Conservation (phyloP, 92 coral and sea anemone species). For the Micromussa lordhowensis region DNA sequence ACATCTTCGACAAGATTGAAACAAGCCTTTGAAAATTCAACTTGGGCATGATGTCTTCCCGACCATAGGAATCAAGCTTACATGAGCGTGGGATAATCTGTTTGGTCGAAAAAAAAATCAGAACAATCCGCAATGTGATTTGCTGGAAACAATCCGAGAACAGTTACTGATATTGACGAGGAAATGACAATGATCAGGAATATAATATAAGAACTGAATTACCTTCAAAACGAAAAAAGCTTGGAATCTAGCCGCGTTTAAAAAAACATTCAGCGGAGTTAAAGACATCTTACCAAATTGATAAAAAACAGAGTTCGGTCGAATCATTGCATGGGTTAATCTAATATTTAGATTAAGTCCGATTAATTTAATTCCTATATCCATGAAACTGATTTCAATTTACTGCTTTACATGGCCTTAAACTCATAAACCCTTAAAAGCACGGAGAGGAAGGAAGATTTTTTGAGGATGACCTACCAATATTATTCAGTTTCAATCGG, state of each 20-base stretch:
- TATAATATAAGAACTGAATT: not conserved
- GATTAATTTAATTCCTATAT: not conserved
- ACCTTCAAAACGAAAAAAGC: not conserved
- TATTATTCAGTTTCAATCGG: too few species aligned
- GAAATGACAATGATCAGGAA: not conserved
- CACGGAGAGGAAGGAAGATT: not conserved
- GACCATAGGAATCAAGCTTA: not conserved
- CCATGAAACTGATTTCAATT: not conserved
- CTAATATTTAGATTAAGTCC: not conserved
- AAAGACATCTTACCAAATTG: not conserved
- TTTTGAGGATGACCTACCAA: too few species aligned
- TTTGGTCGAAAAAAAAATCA: not conserved
- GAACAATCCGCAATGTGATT: not conserved
- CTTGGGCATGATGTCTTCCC: not conserved
- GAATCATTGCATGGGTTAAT: not conserved
- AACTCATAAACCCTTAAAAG: not conserved
- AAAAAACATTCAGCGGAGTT: not conserved
- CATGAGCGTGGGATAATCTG: not conserved
- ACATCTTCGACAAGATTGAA: not conserved
- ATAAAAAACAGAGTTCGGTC: not conserved
- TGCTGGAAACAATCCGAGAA: not conserved
- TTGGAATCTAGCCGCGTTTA: not conserved
- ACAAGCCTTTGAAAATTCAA: not conserved
- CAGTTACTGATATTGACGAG: not conserved
- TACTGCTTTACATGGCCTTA: not conserved